Base-by-base conservation (phyloP, 1,140 invertebrate genomes). In the Solenopsis fugax region DNA sequence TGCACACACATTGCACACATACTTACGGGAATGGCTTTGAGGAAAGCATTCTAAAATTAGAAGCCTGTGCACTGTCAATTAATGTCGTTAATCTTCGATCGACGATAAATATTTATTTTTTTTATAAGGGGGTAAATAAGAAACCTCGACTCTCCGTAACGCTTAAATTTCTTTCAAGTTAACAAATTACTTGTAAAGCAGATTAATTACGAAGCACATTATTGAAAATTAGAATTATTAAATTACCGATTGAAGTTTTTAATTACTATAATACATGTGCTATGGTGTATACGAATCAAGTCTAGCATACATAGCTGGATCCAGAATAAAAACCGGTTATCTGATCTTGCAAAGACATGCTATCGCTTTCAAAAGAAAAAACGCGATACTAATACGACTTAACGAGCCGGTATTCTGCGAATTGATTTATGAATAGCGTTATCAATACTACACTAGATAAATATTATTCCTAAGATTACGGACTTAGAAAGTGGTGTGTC, bases 341-440 rank as follows among this genome's bases (percentile, higher is more conserved):
- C 67, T 60, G 72, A 21, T 34, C 41, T 50, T 21, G 48, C 24
- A 56, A 21, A 41, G 48, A 75, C 54, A 34, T 48, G 41, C 9
- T 84, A 60, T 84, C 29, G 18, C 41, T 24, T 84, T 73, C 54
- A 50, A 50, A 48, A 60, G 41, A 37, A 84, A 75, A 75, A 73
- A 34, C 4, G 9, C 48, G 24, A 60, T 73, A 84, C 34, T 73
- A 50, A 60, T 12, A 29, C 13, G 9, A 4, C 29, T 10, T 54
- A 69, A 69, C 62, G 12, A 18, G 48, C 48, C 34, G 29, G 21
- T 16, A 56, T 24, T 87, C 41, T 29, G 48, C 16, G 62, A 89
- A 89, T 85, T 89, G 88, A 89, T 89, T 88, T 88, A 88, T 89
- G 71, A 73, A 77, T 85, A 65, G 24, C 16, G 62, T 77, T 89